Evolutionary conservation across 2,797 vertebrate species (phyloP), one percentile per base, ranked within the genome.

Genomic region (Gobio occitaniae): DNA sequence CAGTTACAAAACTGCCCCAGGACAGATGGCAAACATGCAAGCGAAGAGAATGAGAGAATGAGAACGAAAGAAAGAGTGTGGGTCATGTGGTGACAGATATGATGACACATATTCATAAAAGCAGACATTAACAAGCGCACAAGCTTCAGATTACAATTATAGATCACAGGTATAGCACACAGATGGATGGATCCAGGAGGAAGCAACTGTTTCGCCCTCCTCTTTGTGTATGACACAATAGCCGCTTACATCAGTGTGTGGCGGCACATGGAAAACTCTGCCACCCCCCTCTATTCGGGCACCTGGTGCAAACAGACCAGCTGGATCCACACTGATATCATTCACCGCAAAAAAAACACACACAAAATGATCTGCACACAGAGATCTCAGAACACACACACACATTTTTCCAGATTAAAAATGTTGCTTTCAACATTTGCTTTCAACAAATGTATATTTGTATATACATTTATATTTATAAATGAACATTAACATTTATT

Each of bases 11-110:
- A 90, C 86, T 87, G 88, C 88, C 84, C 72, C 38, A 19, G 82
- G 90, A 89, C 92, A 94, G 93, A 94, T 93, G 92, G 93, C 80
- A 16, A 85, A 80, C 81, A 83, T 78, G 48, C 78, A 56, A 38
- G 70, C 4, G 1, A 25, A 83, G 75, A 76, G 47, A 63, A 59
- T 17, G 48, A 47, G 44, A 66, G 77, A 77, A 21, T 38, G 70
- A 81, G 25, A 81, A 50, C 17, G 71, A 77, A 66, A 61, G 29
- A 72, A 76, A 38, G 68, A 80, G 66, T 84, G 16, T 47, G 66
- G 63, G 21, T 71, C 47, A 61, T 21, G 77, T 79, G 84, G 75
- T 82, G 78, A 91, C 74, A 86, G 70, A 87, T 79, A 41, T 63
- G 77, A 84, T 59, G 70, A 80, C 69, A 77, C 78, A 66, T 65